Conservation (phyloP, 2,797 vertebrate genomes). For the Heteromormyrus szaboi region DNA sequence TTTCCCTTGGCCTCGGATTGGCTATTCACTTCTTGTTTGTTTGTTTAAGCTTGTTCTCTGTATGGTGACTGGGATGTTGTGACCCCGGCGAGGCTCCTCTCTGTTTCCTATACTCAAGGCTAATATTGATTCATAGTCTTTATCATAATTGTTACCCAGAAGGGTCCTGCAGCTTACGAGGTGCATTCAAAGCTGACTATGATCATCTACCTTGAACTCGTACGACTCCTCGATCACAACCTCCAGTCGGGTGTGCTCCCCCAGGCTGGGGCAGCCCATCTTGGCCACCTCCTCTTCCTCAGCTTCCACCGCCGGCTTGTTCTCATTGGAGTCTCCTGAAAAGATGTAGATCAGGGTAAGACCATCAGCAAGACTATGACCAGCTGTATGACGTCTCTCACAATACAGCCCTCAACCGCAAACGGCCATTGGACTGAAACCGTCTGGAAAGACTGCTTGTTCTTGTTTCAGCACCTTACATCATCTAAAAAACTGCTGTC, state of each 20-base stretch:
- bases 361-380: slow-evolving; percentile 4
- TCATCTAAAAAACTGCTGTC: slow-evolving; percentile 3
- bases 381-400: background rate
- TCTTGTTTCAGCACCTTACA: slow-evolving; percentile 5
- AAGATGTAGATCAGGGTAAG: background rate
- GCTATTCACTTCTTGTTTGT: background rate
- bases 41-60: background rate
- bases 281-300: slow-evolving; percentile 65
- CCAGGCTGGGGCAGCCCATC: slow-evolving; percentile 73
- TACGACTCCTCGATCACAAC: slow-evolving; percentile 78
- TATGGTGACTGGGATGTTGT: background rate
- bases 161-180: background rate
- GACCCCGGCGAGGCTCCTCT: background rate
- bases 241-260: slow-evolving; percentile 65
- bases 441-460: background rate
- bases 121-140: background rate
- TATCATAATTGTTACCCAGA: background rate
- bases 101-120: background rate
- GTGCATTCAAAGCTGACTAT: background rate
- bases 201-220: slow-evolving; percentile 68
- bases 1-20: background rate
- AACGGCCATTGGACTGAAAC: background rate
- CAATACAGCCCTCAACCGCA: background rate
- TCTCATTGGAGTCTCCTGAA: slow-evolving; percentile 69
- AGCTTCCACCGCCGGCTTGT: slow-evolving; percentile 59